Evolutionary conservation across 2,888 invertebrate genomes (phyloP).

Genomic region (Machimus rusticus): DNA sequence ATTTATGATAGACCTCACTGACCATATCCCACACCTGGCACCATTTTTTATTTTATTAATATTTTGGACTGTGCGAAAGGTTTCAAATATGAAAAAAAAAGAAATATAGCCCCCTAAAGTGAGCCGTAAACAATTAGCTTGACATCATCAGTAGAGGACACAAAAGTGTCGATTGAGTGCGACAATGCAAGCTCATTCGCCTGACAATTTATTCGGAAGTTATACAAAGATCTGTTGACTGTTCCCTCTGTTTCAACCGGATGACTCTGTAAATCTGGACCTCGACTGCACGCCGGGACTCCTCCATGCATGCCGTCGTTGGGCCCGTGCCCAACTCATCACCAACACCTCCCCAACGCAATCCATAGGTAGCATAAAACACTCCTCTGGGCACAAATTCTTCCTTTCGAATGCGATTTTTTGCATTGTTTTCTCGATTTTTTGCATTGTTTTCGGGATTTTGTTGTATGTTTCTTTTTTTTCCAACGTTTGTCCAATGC

Average conservation of each 20-base stretch:
- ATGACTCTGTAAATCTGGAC: slow-evolving; percentile 13
- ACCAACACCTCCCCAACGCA: background rate
- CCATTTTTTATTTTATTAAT: background rate
- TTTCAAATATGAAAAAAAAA: background rate
- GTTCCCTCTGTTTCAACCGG: background rate
- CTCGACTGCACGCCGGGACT: background rate
- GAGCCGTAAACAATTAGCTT: slow-evolving; percentile 19
- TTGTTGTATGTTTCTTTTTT: background rate
- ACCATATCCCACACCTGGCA: slow-evolving; percentile 2
- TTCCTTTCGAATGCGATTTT: background rate
- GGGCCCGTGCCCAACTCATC: background rate
- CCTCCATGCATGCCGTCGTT: background rate
- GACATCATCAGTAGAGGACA: slow-evolving; percentile 2
- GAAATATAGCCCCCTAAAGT: background rate
- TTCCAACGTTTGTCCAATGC: background rate
- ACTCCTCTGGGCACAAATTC: background rate
- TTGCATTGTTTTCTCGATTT: background rate
- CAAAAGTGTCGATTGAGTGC: background rate
- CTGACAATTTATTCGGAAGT: slow-evolving; percentile 36
- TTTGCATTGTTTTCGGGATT: background rate
- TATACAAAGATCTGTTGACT: slow-evolving; percentile 35
- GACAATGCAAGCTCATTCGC: slow-evolving; percentile 31
- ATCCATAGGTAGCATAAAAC: background rate
- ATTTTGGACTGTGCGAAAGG: background rate
- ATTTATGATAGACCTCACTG: slow-evolving; percentile 17